Base-by-base conservation (phyloP, 2,113 vertebrate species). In the Clarias magur region DNA sequence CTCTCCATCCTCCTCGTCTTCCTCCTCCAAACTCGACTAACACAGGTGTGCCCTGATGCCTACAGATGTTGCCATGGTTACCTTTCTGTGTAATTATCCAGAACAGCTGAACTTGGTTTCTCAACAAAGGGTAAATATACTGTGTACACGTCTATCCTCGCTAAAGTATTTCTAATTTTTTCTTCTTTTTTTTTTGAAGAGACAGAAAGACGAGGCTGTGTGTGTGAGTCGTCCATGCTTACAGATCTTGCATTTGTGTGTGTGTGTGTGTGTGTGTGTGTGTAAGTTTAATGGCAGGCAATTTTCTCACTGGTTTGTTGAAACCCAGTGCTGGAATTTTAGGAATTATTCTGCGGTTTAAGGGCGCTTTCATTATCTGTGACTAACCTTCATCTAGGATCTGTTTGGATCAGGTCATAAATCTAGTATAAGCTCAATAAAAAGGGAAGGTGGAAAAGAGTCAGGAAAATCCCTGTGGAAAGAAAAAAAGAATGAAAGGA, bases 41-140 rank as follows among this genome's bases (percentile, higher is more conserved):
- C 89, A 91, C 90, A 92, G 92, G 92, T 94, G 92, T 92, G 85
- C 91, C 85, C 25, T 84, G 85, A 88, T 91, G 91, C 88, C 84
- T 83, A 89, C 88, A 86, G 34, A 70, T 80, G 93, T 93, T 93
- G 84, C 92, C 89, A 94, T 94, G 91, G 94, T 92, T 92, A 92
- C 91, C 67, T 86, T 86, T 88, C 88, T 89, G 60, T 90, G 87
- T 92, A 92, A 93, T 94, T 92, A 92, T 86, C 88, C 70, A 59
- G 86, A 89, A 90, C 90, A 90, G 84, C 89, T 80, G 88, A 87
- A 91, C 88, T 88, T 80, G 68, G 76, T 83, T 92, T 68, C 53
- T 85, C 38, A 56, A 88, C 90, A 87, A 87, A 82, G 54, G 10
- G 53, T 88, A 88, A 91, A 91, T 75, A 84, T 72, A 70, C 30